Evolutionary conservation across 2,113 vertebrate genomes (phyloP).

Genomic region (Cryptomyrus ogoouensis): DNA sequence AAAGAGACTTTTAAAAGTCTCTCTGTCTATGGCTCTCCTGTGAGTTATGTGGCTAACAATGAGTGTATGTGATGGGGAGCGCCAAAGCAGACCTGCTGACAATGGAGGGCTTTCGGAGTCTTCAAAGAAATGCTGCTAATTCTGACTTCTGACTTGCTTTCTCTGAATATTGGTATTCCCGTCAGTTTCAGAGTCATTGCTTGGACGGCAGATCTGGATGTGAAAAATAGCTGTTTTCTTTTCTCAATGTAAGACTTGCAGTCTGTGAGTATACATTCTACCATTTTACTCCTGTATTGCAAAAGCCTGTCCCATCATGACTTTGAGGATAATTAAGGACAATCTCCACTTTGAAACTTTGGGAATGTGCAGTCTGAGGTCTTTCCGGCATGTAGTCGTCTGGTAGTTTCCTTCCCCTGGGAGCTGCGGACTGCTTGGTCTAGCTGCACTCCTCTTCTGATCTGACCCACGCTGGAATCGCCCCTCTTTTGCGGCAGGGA

Average conservation of each 20-base stretch:
- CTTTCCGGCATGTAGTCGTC: neutral
- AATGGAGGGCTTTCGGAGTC: neutral
- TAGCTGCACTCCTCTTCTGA: neutral
- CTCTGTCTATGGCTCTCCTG: neutral
- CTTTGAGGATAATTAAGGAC: neutral
- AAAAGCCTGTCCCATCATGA: neutral
- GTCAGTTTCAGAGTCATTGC: neutral
- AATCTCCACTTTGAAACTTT: neutral
- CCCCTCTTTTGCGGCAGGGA: neutral
- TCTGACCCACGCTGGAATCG: neutral
- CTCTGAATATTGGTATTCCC: neutral
- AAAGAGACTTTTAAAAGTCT: too few relatives aligned
- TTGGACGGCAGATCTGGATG: neutral
- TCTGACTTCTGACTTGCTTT: neutral
- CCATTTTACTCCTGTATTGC: neutral
- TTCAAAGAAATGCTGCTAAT: neutral
- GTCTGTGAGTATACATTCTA: neutral
- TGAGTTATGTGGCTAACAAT: neutral
- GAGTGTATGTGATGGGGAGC: neutral
- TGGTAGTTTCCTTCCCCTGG: neutral
- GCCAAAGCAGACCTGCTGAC: neutral
- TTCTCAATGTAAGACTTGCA: neutral
- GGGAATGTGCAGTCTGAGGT: neutral
- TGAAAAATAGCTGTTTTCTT: neutral
- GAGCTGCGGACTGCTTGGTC: neutral